Conservation (phyloP, 2,797 vertebrate genomes). For the Rousettus madagascariensis region DNA sequence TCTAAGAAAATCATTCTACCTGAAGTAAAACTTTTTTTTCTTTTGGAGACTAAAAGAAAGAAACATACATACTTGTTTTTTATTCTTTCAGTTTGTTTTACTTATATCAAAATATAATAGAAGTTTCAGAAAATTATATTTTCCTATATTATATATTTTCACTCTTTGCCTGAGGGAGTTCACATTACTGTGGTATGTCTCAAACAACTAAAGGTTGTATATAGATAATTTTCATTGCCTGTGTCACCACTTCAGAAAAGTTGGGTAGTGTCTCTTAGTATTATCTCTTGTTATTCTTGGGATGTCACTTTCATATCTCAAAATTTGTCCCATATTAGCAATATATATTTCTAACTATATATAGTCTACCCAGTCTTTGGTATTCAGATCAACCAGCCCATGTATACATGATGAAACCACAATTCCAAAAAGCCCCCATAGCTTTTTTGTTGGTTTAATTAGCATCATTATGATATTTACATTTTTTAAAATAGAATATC, state of each 20-base stretch:
- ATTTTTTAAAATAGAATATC: slow-evolving; percentile 43
- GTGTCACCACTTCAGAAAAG: neutral
- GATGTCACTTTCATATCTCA: neutral
- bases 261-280: neutral
- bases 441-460: slow-evolving; percentile 47
- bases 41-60: neutral
- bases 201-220: neutral
- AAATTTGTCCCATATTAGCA: neutral
- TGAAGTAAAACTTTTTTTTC: neutral
- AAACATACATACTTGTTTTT: neutral
- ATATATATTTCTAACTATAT: slow-evolving; percentile 9
- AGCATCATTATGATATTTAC: slow-evolving; percentile 49
- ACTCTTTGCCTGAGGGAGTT: neutral
- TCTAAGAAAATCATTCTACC: slow-evolving; percentile 28
- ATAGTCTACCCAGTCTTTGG: neutral
- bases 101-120: neutral
- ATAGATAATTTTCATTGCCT: neutral
- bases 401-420: neutral
- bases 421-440: slow-evolving; percentile 19
- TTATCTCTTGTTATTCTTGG: neutral
- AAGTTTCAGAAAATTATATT: slow-evolving; percentile 1
- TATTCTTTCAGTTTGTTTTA: neutral
- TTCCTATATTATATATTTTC: neutral
- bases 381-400: neutral
- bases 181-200: neutral